Evolutionary conservation across 2,888 invertebrate species (phyloP), one percentile per base, ranked within the genome.

Genomic region (Diabrotica balteata): DNA sequence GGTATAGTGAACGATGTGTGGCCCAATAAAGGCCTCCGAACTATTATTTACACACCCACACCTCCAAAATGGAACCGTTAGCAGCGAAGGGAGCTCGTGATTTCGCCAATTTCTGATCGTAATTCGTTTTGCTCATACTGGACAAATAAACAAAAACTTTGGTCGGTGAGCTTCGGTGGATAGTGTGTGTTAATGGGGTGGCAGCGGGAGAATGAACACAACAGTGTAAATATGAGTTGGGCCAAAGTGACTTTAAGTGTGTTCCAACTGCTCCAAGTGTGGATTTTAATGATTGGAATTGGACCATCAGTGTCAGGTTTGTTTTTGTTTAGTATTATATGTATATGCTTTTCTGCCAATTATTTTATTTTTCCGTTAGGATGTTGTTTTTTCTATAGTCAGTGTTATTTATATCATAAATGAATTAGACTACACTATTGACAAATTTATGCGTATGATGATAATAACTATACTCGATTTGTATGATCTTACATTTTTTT

Each of bases 281-380:
- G 76, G 75, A 73, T 74, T 64, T 68, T 78, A 58, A 60, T 77
- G 66, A 57, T 75, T 50, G 66, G 72, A 67, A 70, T 73, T 52
- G 73, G 69, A 65, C 77, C 77, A 11, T 66, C 68, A 9, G 71
- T 75, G 73, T 72, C 77, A 77, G 78, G 78, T 77, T 68, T 61
- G 77, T 76, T 63, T 57, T 59, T 58, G 61, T 53, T 8, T 57
- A 22, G 42, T 11, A 53, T 10, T 11, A 11, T 32, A 53, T 7
- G 17, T 32, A 32, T 32, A 32, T 2, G 32, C 32, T 32, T 32
- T 32, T 32, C 5, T 32, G 32, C 32, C 32, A 32, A 32, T 4
- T 32, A 5, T 32, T 32, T 32, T 32, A 5, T 4, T 32, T 32
- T 32, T 32, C 4, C 32, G 3, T 4, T 4, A 32, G 5, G 2